Evolutionary conservation across 2,888 invertebrate species (phyloP), one percentile per base, ranked within the genome.

Genomic region (Eretmocerus hayati): DNA sequence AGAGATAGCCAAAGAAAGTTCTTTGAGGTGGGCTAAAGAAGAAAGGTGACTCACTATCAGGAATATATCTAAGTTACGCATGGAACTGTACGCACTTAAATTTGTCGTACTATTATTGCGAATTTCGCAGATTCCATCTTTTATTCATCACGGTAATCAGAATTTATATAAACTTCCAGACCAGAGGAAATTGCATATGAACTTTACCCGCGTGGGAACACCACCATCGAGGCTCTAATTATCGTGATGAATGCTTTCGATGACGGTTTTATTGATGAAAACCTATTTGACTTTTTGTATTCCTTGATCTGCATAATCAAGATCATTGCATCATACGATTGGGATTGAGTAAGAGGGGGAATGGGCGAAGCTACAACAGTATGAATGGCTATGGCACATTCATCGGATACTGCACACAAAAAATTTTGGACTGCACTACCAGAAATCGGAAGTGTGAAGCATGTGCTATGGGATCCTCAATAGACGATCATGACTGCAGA

Each of bases 301-400:
- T n/a, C n/a, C n/a, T n/a, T n/a, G n/a, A n/a, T n/a, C n/a, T n/a
- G n/a, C n/a, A n/a, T n/a, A n/a, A n/a, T n/a, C n/a, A n/a, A n/a
- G n/a, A n/a, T n/a, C n/a, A n/a, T n/a, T 18, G 4, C 30, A n/a
- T n/a, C 42, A 3, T 43, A 35, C 22, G 43, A 33, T 15, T 21
- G 21, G 43, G 43, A 3, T 43, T 21, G 43, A 18, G 18, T 3
- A 43, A 43, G 22, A 6, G 43, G 3, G 33, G 43, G 9, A 43
- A 43, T 13, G 43, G 35, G 3, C 2, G 26, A n/a, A 43, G 43
- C 43, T 33, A 43, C n/a, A 22, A 43, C 15, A 35, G 35, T 15
- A 15, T 33, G 15, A 43, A 43, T 13, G 37, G 36, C 2, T 36
- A 26, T 26, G 26, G 18, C 11, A 26, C 44, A 8, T 19, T 36